Base-by-base conservation (phyloP, 1,140 invertebrate genomes). In the Drosophila micromelanica region DNA sequence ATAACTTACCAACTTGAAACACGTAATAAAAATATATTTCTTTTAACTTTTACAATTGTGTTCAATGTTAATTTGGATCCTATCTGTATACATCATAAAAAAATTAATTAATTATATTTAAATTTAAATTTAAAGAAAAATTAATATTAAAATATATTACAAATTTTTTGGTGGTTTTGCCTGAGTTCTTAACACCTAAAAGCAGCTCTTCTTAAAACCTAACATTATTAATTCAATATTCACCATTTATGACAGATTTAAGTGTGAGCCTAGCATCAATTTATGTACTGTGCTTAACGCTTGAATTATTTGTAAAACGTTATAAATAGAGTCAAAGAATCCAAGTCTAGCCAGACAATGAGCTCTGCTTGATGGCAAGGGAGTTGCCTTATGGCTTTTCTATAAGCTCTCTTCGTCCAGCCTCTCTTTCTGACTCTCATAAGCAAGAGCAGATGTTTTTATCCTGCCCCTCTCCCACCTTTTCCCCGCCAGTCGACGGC, bases 371-470 rank as follows among this genome's bases (percentile, higher is more conserved):
- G 42, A 30, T 17, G 12, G 17, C 32, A 32, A 9, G n/a, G n/a
- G 15, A 46, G 38, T 48, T 64, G 27, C 56, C 30, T 27, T 45
- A 61, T 67, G 62, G 70, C 56, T 73, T 76, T 72, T 48, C 62
- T 40, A 61, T 76, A 76, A 76, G 63, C 73, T 73, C 42, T 37
- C 23, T 35, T 64, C 35, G 13, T n/a, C 20, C 40, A 5, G 12
- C 12, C 7, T 17, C 60, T 17, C 51, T 42, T 35, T 23, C 51
- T 56, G 56, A 60, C 40, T 48, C 32, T 30, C 42, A 11, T 45
- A 20, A 55, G 49, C 46, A 61, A 60, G 35, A 51, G 52, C 61
- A 71, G 68, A 49, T 71, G 68, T 56, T 67, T 32, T 30, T 55
- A 6, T 37, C 1, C 40, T 20, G 15, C 59, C 27, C 35, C 27